These are phyloP conservation scores for Corythornis madagascariensis DNA, from an alignment of 2,113 vertebrate species.

Conservation along the genomic window DNA sequence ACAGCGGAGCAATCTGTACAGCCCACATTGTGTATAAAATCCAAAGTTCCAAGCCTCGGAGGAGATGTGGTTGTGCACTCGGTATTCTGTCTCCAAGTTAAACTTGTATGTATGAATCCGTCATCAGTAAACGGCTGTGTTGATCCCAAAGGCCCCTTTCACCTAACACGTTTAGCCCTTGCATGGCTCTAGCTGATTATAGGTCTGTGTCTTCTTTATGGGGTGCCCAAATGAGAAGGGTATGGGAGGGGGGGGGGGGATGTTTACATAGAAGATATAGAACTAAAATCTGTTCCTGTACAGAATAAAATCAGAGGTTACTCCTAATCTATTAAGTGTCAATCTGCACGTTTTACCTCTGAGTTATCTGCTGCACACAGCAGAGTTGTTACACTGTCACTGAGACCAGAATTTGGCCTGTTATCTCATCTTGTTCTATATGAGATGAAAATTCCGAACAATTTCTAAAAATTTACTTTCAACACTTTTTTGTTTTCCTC, in stretches of 20 bases:
- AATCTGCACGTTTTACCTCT: not conserved
- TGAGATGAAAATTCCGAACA: not conserved
- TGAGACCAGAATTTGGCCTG: not conserved
- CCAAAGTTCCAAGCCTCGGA: constrained; percentile 43
- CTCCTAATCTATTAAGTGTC: constrained; percentile 12
- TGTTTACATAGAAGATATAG: constrained; percentile 52
- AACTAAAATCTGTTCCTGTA: constrained; percentile 54
- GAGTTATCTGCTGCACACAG: constrained; percentile 25
- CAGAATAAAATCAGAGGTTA: constrained; percentile 55
- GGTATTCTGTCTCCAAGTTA: constrained; percentile 36
- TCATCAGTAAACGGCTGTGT: constrained; percentile 44
- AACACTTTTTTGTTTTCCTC: not conserved
- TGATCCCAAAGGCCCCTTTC: constrained; percentile 53
- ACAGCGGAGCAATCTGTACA: constrained; percentile 35
- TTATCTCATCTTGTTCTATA: not conserved
- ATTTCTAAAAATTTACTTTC: not conserved
- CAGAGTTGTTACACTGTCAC: not conserved
- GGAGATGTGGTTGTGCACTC: constrained; percentile 39
- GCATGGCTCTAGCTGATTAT: constrained; percentile 61
- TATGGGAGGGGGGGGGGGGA: not conserved
- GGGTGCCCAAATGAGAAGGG: constrained; percentile 24
- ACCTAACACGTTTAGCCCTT: constrained; percentile 42
- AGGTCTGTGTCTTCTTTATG: constrained; percentile 51
- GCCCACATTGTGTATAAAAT: constrained; percentile 32
- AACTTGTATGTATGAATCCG: constrained; percentile 45